phyloP scores from a whole-genome alignment of 2,113 vertebrate genomes.

The Motacilla alba region DNA sequence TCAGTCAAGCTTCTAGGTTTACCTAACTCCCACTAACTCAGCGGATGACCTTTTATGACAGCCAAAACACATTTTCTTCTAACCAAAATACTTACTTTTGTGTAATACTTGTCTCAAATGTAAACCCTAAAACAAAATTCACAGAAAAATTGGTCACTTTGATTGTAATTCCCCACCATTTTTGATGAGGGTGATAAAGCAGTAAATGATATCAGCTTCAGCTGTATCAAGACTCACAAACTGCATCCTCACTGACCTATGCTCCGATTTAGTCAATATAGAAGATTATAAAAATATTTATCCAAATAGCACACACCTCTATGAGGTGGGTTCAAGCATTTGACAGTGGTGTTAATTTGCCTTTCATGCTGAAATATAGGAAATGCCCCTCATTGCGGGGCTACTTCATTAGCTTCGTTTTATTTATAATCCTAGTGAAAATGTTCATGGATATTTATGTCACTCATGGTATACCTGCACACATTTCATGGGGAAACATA shows the following conservation, averaged over 20 bases:
- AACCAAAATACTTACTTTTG: background rate
- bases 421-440: background rate
- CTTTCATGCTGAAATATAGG: background rate
- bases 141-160: background rate
- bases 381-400: rapidly evolving
- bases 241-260: background rate
- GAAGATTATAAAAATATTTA: background rate
- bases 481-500: background rate
- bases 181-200: background rate
- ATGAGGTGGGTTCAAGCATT: background rate
- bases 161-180: background rate
- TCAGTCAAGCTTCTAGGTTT: background rate
- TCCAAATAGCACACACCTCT: background rate
- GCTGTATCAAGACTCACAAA: background rate
- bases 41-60: rapidly evolving
- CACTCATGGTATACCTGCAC: background rate
- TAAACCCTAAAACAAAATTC: background rate
- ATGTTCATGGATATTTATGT: background rate
- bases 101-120: background rate
- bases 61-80: background rate
- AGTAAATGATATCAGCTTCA: background rate
- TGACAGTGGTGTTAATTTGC: background rate
- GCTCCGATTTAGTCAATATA: background rate
- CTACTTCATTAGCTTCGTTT: background rate
- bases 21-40: background rate